These are phyloP conservation scores for Lota lota DNA, from an alignment of 2,113 vertebrate genomes.

Conservation along the genomic window DNA sequence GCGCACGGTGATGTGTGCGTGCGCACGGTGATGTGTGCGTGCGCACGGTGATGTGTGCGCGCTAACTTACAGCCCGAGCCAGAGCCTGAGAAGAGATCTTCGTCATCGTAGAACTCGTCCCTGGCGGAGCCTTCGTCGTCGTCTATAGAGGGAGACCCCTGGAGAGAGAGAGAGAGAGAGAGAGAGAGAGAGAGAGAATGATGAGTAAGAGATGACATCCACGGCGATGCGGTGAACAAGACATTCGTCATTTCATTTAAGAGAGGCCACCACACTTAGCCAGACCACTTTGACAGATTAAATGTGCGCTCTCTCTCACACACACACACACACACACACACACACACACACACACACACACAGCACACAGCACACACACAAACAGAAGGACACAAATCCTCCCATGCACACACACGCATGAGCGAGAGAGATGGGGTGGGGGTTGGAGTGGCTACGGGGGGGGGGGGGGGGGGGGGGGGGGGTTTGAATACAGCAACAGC, in stretches of 20 bases:
- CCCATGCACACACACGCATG: not conserved
- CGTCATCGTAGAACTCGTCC: constrained; percentile 72
- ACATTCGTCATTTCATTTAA: constrained; percentile 47
- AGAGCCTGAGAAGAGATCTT: constrained; percentile 78
- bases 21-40: too few relatives aligned
- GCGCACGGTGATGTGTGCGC: constrained; percentile 12
- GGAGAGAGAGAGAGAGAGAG: constrained; percentile 26
- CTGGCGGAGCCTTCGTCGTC: constrained; percentile 71
- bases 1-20: too few relatives aligned
- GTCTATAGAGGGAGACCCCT: constrained; percentile 61
- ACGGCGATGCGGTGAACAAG: constrained; percentile 18
- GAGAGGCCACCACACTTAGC: constrained; percentile 15
- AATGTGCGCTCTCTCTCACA: constrained; percentile 27
- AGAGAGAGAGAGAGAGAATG: not conserved
- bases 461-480: too few relatives aligned
- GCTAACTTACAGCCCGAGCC: constrained; percentile 78
- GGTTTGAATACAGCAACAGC: constrained; percentile 52
- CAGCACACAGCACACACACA: constrained; percentile 4
- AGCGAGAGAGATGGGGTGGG: not conserved
- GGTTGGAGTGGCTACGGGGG: too few relatives aligned
- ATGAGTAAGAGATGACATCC: not conserved
- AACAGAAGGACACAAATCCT: not conserved
- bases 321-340: not conserved
- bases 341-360: not conserved
- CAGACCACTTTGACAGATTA: constrained; percentile 59